Percentiles rank a stretch among this genome's conserved stretches.
These are phyloP conservation scores for Oscheius sp. DNA, from an alignment of 2,888 invertebrate genomes.

Conservation along the genomic window DNA sequence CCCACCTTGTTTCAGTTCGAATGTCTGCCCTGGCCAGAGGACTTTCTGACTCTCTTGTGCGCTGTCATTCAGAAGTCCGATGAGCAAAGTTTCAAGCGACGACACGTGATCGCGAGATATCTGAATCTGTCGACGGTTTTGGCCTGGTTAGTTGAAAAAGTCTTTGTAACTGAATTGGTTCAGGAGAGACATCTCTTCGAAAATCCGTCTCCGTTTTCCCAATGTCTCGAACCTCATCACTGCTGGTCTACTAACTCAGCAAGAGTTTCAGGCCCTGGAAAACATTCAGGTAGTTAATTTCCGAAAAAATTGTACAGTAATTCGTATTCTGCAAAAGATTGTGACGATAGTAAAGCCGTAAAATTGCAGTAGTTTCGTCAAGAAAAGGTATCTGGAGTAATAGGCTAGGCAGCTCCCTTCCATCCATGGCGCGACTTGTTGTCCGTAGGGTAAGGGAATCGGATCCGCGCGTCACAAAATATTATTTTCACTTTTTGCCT, in stretches of 20 bases:
- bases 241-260: slow-evolving; percentile 56
- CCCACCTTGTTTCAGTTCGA: slow-evolving; percentile 41
- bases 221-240: slow-evolving; percentile 47
- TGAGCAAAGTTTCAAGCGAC: slow-evolving; percentile 47
- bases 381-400: no score
- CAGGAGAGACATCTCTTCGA: slow-evolving; percentile 62
- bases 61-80: slow-evolving; percentile 53
- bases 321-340: no score
- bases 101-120: slow-evolving; percentile 63
- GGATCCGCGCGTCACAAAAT: no score
- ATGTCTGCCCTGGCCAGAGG: slow-evolving; percentile 60
- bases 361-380: no score
- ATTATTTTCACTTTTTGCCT: no score
- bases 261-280: slow-evolving; percentile 55
- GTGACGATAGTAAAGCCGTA: no score
- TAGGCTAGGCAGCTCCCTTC: no score
- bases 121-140: slow-evolving; percentile 59
- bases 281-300: slow-evolving; percentile 41
- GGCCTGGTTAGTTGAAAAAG: slow-evolving; percentile 45
- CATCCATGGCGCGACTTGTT: no score
- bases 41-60: slow-evolving; percentile 56
- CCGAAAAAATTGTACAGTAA: no score
- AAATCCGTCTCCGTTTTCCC: slow-evolving; percentile 65
- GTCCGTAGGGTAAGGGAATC: no score
- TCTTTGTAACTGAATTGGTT: slow-evolving; percentile 4